A percentile compares a stretch with the other conserved stretches of the same genome.
Evolutionary conservation across 1,140 invertebrate genomes (phyloP).

Genomic region (Pogonomyrmex californicus): DNA sequence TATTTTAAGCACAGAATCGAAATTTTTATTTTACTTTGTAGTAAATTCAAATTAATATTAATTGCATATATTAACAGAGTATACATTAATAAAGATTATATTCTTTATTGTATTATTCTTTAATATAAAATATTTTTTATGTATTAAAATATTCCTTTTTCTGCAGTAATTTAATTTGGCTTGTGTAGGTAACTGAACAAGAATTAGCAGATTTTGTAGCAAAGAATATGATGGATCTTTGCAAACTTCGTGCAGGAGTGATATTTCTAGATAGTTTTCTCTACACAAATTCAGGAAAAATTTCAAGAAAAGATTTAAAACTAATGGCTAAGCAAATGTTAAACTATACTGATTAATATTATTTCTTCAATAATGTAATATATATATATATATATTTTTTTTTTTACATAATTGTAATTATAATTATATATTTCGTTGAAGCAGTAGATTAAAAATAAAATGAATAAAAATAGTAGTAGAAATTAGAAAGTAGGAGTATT

Average conservation of each 20-base stretch:
- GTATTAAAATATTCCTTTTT: not conserved
- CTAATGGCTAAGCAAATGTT: slow-evolving; percentile 19
- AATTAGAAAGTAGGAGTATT: too few relatives aligned
- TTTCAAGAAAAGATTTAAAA: slow-evolving; percentile 77
- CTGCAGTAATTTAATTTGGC: not conserved
- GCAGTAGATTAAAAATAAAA: too few relatives aligned
- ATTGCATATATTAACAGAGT: not conserved
- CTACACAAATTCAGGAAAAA: slow-evolving; percentile 85
- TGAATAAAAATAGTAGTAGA: too few relatives aligned
- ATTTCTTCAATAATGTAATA: not conserved
- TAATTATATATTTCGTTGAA: too few relatives aligned
- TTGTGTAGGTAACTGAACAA: slow-evolving; percentile 72
- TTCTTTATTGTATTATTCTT: too few relatives aligned
- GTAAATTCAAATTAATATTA: not conserved
- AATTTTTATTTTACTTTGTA: not conserved
- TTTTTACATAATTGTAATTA: too few relatives aligned
- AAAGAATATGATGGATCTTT: slow-evolving; percentile 62
- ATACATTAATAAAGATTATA: too few relatives aligned
- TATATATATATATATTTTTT: not conserved
- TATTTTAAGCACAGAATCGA: not conserved
- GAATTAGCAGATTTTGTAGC: slow-evolving; percentile 72
- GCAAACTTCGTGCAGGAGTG: slow-evolving; percentile 84
- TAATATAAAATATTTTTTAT: not conserved
- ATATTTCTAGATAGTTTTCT: slow-evolving; percentile 86
- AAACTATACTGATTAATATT: not conserved